Conservation (phyloP, 2,888 invertebrate genomes). For the Parascotia fuliginaria region DNA sequence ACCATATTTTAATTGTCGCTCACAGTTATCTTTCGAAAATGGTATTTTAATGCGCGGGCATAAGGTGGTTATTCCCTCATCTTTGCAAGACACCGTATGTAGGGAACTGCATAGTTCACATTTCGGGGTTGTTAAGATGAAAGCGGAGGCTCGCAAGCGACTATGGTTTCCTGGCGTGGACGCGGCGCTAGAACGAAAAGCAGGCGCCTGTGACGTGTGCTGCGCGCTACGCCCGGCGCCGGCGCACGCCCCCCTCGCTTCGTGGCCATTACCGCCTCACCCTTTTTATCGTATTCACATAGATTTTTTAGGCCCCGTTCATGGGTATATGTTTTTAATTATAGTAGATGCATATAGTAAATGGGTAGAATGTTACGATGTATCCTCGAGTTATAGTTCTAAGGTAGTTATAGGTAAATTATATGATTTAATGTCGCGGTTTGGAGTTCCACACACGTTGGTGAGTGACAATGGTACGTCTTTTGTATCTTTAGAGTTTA, state of each 20-base stretch:
- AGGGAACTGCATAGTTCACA: slow-evolving; percentile 13
- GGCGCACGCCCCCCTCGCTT: no score
- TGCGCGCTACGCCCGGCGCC: no score
- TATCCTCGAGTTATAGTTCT: slow-evolving; percentile 10
- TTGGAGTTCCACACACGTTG: slow-evolving; percentile 18
- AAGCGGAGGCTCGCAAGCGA: no score
- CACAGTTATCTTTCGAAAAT: slow-evolving; percentile 3
- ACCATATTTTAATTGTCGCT: slow-evolving; percentile 1
- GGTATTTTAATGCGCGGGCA: slow-evolving; percentile 4
- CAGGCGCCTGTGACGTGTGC: no score
- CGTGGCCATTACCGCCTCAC: no score
- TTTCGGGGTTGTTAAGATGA: slow-evolving; percentile 1
- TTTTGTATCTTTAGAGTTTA: slow-evolving; percentile 25
- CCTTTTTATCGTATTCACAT: no score
- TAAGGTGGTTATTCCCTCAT: slow-evolving; percentile 9
- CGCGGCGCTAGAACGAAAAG: no score
- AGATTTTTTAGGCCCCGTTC: no score
- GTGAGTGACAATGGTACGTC: slow-evolving; percentile 35
- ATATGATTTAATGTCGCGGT: slow-evolving; percentile 24
- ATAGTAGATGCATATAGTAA: slow-evolving; percentile 33
- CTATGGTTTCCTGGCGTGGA: no score
- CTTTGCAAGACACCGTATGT: no score
- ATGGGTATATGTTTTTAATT: no score
- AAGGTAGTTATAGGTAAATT: slow-evolving; percentile 18
- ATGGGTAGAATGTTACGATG: slow-evolving; percentile 37